Percentiles rank a stretch among this genome's conserved stretches.
Conservation (phyloP, 1,140 invertebrate genomes). For the Episyrphus balteatus region DNA sequence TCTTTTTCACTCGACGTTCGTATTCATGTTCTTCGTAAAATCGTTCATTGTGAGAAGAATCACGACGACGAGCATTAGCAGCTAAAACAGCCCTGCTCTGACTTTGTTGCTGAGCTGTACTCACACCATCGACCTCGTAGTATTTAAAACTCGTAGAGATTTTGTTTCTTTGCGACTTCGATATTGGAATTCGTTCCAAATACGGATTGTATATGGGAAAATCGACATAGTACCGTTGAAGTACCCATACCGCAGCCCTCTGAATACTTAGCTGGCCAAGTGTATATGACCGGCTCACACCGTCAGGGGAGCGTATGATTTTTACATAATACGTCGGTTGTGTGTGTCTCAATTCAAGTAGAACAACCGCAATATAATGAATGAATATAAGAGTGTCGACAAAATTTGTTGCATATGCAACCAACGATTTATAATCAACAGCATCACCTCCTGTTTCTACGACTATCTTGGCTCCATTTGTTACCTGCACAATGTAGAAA, state of each 20-base stretch:
- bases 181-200: slow-evolving; percentile 77
- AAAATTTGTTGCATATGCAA: slow-evolving; percentile 81
- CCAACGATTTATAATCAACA: slow-evolving; percentile 71
- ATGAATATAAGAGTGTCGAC: slow-evolving; percentile 89
- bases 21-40: slow-evolving; percentile 98
- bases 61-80: slow-evolving; percentile 57
- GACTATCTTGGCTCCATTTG: slow-evolving; percentile 63
- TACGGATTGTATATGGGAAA: slow-evolving; percentile 96
- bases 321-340: slow-evolving; percentile 85
- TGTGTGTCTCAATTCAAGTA: slow-evolving; percentile 84
- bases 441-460: slow-evolving; percentile 60
- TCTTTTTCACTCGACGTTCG: slow-evolving; percentile 81
- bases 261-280: slow-evolving; percentile 92
- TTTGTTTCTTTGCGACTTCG: slow-evolving; percentile 66
- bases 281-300: slow-evolving; percentile 70
- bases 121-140: slow-evolving; percentile 88
- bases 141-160: slow-evolving; percentile 80
- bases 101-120: slow-evolving; percentile 54
- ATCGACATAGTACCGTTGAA: slow-evolving; percentile 92
- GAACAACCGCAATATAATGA: slow-evolving; percentile 85
- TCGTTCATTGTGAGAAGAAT: slow-evolving; percentile 89
- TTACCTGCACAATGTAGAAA: slow-evolving; percentile 89
- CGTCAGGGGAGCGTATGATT: slow-evolving; percentile 88
- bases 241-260: slow-evolving; percentile 82
- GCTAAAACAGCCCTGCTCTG: slow-evolving; percentile 56